Percentiles rank a stretch among this genome's conserved stretches.
These are phyloP conservation scores for Pseudomyrmex sp. DNA, from an alignment of 1,140 invertebrate species.

Conservation along the genomic window DNA sequence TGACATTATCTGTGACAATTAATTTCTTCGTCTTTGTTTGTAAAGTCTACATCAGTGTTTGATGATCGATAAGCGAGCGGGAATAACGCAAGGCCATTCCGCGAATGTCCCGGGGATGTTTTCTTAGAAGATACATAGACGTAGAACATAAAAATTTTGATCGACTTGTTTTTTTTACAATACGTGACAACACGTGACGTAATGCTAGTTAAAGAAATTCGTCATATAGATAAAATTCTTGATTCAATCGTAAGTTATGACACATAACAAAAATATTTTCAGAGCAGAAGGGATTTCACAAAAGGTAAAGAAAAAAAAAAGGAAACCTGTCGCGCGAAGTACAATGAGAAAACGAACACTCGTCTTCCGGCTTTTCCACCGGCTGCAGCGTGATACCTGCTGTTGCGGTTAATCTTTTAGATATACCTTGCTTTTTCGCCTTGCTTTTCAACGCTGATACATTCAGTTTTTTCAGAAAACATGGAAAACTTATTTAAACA, in stretches of 20 bases:
- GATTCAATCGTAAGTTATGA: background rate
- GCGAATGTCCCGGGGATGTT: background rate
- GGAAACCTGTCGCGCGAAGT: constrained; percentile 13
- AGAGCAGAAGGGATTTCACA: constrained; percentile 2
- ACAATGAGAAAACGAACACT: constrained; percentile 56
- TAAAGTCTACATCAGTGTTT: too few relatives aligned
- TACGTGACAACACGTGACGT: too few relatives aligned
- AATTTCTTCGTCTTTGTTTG: too few relatives aligned
- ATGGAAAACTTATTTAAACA: too few relatives aligned
- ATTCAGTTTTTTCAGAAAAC: too few relatives aligned
- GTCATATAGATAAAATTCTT: too few relatives aligned
- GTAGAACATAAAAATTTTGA: constrained; percentile 2
- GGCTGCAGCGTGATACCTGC: constrained; percentile 58
- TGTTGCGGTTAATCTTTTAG: background rate
- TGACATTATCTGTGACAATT: too few relatives aligned
- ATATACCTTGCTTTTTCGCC: too few relatives aligned
- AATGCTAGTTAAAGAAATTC: too few relatives aligned
- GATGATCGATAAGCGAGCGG: constrained; percentile 6
- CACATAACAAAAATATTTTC: constrained; percentile 55
- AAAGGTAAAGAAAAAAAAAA: background rate
- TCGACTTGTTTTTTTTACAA: background rate
- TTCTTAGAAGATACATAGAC: background rate
- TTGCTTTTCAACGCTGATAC: too few relatives aligned
- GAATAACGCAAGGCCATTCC: background rate
- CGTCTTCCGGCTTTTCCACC: constrained; percentile 57